phyloP scores from a whole-genome alignment of 2,888 invertebrate genomes.

The Panopea generosa region DNA sequence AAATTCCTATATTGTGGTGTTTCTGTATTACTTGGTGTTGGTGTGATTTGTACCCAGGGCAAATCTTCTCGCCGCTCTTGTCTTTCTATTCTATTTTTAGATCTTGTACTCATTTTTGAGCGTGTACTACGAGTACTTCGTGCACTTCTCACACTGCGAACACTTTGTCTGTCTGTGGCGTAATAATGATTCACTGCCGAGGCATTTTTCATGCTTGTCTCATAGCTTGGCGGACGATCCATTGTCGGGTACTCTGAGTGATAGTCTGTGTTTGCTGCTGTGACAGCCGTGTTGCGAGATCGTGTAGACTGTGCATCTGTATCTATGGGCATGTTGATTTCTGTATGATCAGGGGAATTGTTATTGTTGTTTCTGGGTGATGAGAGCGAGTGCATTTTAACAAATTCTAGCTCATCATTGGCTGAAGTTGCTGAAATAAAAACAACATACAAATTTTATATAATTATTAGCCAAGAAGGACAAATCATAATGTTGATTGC shows the following conservation, averaged over 20 bases:
- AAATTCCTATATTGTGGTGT: conserved; percentile 66
- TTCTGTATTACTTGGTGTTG: conserved; percentile 68
- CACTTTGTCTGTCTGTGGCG: conserved; percentile 75
- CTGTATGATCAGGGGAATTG: conserved; percentile 42
- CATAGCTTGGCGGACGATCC: conserved; percentile 80
- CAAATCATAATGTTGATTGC: too few species aligned
- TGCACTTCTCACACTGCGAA: conserved; percentile 66
- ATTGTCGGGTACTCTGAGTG: conserved; percentile 65
- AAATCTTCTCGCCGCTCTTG: conserved; percentile 71
- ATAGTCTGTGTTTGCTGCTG: conserved; percentile 36
- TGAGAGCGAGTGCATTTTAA: conserved; percentile 81
- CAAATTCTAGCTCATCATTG: conserved; percentile 84
- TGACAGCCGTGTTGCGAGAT: conserved; percentile 35
- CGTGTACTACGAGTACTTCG: conserved; percentile 76
- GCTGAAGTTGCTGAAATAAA: conserved; percentile 81
- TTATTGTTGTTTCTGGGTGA: conserved; percentile 5
- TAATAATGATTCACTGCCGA: conserved; percentile 66
- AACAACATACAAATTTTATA: too few species aligned
- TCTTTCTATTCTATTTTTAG: conserved; percentile 46
- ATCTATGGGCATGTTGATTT: conserved; percentile 33
- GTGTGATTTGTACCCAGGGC: conserved; percentile 81
- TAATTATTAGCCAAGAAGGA: too few species aligned
- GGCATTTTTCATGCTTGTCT: conserved; percentile 76
- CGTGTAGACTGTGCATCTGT: conserved; percentile 39
- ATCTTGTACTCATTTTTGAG: conserved; percentile 65